A percentile compares a stretch with the other conserved stretches of the same genome.
phyloP scores from a whole-genome alignment of 2,797 vertebrate species.

The Bothrops alternatus region DNA sequence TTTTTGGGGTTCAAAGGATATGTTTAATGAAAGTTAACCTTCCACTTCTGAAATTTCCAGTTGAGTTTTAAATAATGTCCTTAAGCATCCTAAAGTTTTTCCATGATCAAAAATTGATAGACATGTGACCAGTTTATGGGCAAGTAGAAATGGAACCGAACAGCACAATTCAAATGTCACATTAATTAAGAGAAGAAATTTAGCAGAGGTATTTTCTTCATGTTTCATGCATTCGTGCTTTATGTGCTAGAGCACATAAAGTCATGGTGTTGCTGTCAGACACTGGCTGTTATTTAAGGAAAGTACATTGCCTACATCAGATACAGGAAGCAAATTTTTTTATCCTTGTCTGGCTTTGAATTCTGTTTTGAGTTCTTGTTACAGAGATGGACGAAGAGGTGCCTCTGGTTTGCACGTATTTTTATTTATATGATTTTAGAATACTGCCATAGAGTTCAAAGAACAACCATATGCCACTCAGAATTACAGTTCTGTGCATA shows the following conservation, averaged over 20 bases:
- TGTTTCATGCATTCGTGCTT: slow-evolving; percentile 23
- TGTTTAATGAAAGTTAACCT: slow-evolving; percentile 35
- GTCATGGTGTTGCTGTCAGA: slow-evolving; percentile 7
- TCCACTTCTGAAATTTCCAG: slow-evolving; percentile 24
- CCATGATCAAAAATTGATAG: slow-evolving; percentile 36
- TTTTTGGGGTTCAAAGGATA: slow-evolving; percentile 31
- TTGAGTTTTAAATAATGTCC: slow-evolving; percentile 32
- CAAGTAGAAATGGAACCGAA: slow-evolving; percentile 38
- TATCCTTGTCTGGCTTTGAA: not conserved
- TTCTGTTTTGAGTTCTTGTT: not conserved
- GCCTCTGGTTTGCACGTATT: not conserved
- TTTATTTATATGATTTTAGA: not conserved
- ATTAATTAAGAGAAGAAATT: slow-evolving; percentile 52
- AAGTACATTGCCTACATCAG: not conserved
- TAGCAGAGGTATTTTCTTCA: slow-evolving; percentile 15
- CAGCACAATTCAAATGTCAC: slow-evolving; percentile 47
- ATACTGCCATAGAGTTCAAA: not conserved
- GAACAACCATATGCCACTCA: not conserved
- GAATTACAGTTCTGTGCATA: not conserved
- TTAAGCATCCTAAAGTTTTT: slow-evolving; percentile 26
- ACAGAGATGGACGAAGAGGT: not conserved
- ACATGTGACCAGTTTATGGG: slow-evolving; percentile 24
- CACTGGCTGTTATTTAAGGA: not conserved
- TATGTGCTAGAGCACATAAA: slow-evolving; percentile 34
- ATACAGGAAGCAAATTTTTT: not conserved